A percentile compares a stretch with the other conserved stretches of the same genome.
Conservation (phyloP, 1,140 invertebrate genomes). For the Euglossa dilemma region DNA sequence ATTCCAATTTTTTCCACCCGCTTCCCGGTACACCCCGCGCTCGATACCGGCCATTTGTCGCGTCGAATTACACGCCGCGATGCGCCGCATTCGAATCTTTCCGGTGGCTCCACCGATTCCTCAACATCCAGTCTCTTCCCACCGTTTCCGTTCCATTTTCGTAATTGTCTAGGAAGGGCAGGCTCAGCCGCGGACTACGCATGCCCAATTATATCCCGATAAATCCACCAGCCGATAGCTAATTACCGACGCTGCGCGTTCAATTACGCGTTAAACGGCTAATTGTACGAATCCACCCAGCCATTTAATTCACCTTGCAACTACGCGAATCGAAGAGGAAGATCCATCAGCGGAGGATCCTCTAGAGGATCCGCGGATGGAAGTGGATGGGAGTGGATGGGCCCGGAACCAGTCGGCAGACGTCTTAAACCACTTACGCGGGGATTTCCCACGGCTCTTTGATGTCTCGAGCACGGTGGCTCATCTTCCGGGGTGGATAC, state of each 20-base stretch:
- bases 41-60: neutral
- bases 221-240: neutral
- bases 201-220: neutral
- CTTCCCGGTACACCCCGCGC: no score
- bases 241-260: slow-evolving; percentile 4
- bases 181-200: neutral
- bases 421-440: slow-evolving; percentile 64
- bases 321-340: neutral
- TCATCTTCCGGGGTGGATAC: slow-evolving; percentile 61
- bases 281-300: neutral
- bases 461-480: slow-evolving; percentile 46
- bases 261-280: slow-evolving; percentile 15
- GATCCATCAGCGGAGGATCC: no score
- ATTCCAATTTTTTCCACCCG: neutral
- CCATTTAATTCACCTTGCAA: slow-evolving; percentile 8
- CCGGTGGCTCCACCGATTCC: no score
- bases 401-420: slow-evolving; percentile 27
- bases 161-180: no score
- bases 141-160: no score
- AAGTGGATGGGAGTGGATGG: no score
- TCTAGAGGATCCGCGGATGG: neutral
- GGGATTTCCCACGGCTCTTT: slow-evolving; percentile 63
- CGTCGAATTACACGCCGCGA: neutral
- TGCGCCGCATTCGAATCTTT: no score
- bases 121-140: no score